Evolutionary conservation across 2,797 vertebrate genomes (phyloP).

Genomic region (Anguilla megastoma): DNA sequence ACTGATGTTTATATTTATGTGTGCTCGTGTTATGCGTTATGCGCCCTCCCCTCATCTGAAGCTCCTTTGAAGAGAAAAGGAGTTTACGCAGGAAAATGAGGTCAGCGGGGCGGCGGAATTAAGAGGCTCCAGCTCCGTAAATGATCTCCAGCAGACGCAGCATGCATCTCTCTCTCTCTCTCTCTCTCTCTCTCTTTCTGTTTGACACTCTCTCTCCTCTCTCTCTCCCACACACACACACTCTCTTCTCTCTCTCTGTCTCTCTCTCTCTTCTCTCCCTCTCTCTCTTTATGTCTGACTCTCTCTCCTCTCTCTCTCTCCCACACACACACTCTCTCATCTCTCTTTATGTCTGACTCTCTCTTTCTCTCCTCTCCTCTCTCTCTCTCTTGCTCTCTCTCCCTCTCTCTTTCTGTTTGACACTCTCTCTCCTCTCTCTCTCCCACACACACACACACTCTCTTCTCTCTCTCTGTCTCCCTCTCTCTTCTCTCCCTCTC

Average conservation of each 20-base stretch:
- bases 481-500: background rate
- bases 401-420: background rate
- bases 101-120: background rate
- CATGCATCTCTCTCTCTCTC: background rate
- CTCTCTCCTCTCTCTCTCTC: no score
- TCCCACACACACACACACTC: no score
- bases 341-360: no score
- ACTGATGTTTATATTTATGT: background rate
- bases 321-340: no score
- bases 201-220: no score
- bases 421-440: background rate
- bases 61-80: slow-evolving; percentile 4
- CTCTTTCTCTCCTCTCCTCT: no score
- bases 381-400: no score
- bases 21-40: background rate
- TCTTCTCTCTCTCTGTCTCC: background rate
- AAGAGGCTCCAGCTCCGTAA: background rate
- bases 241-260: no score
- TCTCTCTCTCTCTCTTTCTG: no score
- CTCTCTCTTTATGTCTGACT: no score
- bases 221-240: no score
- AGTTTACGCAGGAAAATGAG: background rate
- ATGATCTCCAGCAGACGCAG: background rate
- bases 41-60: background rate
- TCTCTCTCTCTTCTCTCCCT: no score